Base-by-base conservation (phyloP, 2,113 vertebrate genomes). In the Cynoglossus semilaevis region DNA sequence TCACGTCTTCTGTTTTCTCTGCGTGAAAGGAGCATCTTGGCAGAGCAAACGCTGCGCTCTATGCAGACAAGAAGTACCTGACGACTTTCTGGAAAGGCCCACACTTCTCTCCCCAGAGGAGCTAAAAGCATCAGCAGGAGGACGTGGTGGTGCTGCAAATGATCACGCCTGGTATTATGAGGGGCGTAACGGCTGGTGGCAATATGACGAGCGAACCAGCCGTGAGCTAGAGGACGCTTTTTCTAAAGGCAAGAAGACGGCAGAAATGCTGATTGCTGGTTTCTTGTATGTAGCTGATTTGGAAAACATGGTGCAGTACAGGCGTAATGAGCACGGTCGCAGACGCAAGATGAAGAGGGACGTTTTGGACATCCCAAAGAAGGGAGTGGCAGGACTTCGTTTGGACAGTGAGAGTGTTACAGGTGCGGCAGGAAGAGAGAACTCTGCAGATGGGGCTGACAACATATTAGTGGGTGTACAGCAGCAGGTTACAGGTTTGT, bases 281-380 rank as follows among this genome's bases (percentile, higher is more conserved):
- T 99, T 98, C 89, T 88, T 99, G 35, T 99, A 99, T 41, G 89
- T 99, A 56, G 97, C 97, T 7, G 97, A 98, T 87, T 88, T 99
- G 79, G 97, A 99, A 89, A 98, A 98, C 72, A 99, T 99, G 97
- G 95, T 99, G 82, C 97, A 99, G 76, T 99, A 99, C 84, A 90
- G 97, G 82, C 93, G 96, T 72, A 99, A 98, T 1, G 97, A 99
- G 87, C 97, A 98, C 0, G 95, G 96, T 47, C 94, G 97, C 12
- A 93, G 97, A 54, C 91, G 97, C 58, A 96, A 95, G 88, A 99
- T 99, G 79, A 99, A 99, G 84, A 90, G 97, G 58, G 97, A 99
- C 85, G 85, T 98, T 79, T 92, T 95, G 85, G 94, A 98, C 80
- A 97, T 98, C 88, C 96, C 96, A 85, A 99, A 99, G 87, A 99